Conservation (phyloP, 2,797 vertebrate species). For the Parauchenoglanis punctatus region DNA sequence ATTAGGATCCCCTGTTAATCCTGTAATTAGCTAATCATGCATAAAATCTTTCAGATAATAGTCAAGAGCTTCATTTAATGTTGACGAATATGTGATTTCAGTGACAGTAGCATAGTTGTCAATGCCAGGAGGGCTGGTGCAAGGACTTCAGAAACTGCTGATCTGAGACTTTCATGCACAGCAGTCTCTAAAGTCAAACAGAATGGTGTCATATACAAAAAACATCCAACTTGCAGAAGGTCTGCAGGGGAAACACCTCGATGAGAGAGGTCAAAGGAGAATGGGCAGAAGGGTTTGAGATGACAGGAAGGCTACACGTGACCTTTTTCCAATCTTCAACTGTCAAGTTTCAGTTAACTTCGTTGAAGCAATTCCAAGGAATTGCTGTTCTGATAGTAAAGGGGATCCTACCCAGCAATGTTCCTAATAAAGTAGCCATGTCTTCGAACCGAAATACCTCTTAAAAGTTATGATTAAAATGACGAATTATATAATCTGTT, state of each 20-base stretch:
- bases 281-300: not conserved
- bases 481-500: not conserved
- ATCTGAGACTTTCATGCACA: not conserved
- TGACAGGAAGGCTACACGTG: not conserved
- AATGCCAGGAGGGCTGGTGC: not conserved
- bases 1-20: not conserved
- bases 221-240: not conserved
- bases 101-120: not conserved
- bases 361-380: not conserved
- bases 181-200: not conserved
- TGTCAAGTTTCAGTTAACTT: not conserved
- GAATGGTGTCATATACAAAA: not conserved
- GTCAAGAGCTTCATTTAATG: not conserved
- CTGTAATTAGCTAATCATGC: not conserved
- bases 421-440: not conserved
- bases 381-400: not conserved
- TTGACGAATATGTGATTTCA: not conserved
- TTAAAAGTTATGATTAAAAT: not conserved
- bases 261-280: not conserved
- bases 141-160: not conserved
- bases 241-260: not conserved
- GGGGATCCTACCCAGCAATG: not conserved
- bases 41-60: not conserved
- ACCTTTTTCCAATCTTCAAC: not conserved
- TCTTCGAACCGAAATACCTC: not conserved